Percentiles rank a stretch among this genome's conserved stretches.
These are phyloP conservation scores for Hydropsyche betteni DNA, from an alignment of 2,888 invertebrate species.

Conservation along the genomic window DNA sequence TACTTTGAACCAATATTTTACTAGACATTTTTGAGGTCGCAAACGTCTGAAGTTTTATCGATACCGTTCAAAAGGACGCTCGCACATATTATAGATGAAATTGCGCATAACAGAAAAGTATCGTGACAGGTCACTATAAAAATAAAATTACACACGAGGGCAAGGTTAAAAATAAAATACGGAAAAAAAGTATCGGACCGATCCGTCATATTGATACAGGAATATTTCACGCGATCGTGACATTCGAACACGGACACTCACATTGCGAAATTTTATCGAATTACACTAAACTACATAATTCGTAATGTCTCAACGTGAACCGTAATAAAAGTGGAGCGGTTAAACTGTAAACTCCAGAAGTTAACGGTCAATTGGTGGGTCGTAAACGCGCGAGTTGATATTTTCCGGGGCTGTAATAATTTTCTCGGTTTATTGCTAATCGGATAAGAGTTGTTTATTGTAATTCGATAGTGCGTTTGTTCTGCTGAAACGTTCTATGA, in stretches of 20 bases:
- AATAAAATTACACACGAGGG: background rate
- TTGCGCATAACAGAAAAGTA: background rate
- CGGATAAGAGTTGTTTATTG: slow-evolving; percentile 19
- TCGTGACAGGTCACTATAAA: background rate
- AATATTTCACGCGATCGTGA: slow-evolving; percentile 26
- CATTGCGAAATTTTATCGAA: background rate
- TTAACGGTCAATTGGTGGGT: slow-evolving; percentile 10
- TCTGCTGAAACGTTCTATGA: slow-evolving; percentile 2
- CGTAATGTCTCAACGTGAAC: no score
- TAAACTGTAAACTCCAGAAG: no score
- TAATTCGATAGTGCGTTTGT: background rate
- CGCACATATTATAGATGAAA: no score
- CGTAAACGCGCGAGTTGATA: slow-evolving; percentile 5
- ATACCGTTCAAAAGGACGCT: no score
- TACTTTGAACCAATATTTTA: no score
- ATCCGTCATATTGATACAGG: slow-evolving; percentile 11
- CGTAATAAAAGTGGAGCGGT: no score
- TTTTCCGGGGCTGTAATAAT: background rate
- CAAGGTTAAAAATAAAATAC: slow-evolving; percentile 5
- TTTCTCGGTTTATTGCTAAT: background rate
- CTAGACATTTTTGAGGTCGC: no score
- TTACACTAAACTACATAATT: no score
- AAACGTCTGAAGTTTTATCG: no score
- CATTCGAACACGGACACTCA: background rate
- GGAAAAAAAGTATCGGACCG: background rate